Evolutionary conservation across 2,888 invertebrate species (phyloP).

Genomic region (Andricus curvator): DNA sequence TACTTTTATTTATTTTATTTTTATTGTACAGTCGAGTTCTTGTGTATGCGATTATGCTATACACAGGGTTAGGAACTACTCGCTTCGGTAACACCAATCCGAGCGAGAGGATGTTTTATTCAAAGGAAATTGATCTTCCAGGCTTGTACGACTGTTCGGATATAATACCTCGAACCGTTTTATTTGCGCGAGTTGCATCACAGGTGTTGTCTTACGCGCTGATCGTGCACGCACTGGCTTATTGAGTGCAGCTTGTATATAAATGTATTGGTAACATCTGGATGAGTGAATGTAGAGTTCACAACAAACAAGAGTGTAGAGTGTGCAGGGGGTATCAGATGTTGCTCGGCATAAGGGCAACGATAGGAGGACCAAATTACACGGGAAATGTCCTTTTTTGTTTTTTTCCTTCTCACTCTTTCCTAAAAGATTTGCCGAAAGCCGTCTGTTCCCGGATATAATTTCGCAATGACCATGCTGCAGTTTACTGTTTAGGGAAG

Average conservation of each 20-base stretch:
- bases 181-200: conserved; percentile 62
- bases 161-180: conserved; percentile 54
- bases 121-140: conserved; percentile 58
- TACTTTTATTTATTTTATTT: conserved; percentile 10
- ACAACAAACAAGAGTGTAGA: background rate
- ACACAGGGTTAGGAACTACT: conserved; percentile 32
- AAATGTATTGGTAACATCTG: conserved; percentile 30
- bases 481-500: background rate
- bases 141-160: conserved; percentile 50
- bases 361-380: conserved; percentile 67
- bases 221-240: conserved; percentile 45
- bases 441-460: conserved; percentile 35
- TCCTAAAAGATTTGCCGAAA: conserved; percentile 1
- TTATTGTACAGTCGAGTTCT: background rate
- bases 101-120: conserved; percentile 58
- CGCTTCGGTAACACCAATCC: conserved; percentile 56
- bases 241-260: conserved; percentile 3
- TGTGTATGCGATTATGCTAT: conserved; percentile 11
- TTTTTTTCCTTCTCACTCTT: conserved; percentile 47
- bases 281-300: conserved; percentile 46
- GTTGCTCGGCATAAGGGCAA: conserved; percentile 69
- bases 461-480: conserved; percentile 25
- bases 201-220: conserved; percentile 67
- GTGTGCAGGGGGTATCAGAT: conserved; percentile 63
- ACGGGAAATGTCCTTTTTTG: conserved; percentile 61